Conservation (phyloP, 2,797 vertebrate genomes). For the Enteromius argenteus region DNA sequence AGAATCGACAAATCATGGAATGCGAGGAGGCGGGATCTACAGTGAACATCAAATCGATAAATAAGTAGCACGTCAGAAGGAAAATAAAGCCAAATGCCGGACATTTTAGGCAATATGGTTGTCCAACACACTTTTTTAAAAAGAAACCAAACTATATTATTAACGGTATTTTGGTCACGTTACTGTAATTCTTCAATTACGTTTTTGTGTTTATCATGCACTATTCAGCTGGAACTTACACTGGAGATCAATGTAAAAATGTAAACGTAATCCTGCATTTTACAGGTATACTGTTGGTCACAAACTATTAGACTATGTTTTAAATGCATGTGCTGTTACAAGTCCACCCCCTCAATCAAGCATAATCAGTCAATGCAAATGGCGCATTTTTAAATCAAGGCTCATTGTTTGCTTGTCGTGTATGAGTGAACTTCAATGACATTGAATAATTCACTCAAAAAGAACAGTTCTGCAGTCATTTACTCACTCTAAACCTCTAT, state of each 20-base stretch:
- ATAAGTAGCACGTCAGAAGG: not conserved
- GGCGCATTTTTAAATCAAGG: not conserved
- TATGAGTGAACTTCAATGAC: slow-evolving; percentile 70
- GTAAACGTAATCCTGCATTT: slow-evolving; percentile 17
- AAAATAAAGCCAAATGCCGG: not conserved
- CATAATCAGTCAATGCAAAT: slow-evolving; percentile 57
- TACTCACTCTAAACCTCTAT: not conserved
- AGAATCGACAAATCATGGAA: not conserved
- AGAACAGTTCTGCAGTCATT: not conserved
- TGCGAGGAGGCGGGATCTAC: not conserved
- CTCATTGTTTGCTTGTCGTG: not conserved
- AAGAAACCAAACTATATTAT: not conserved
- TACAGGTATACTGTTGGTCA: slow-evolving; percentile 16
- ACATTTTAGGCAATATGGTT: not conserved
- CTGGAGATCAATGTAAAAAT: slow-evolving; percentile 40
- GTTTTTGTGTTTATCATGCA: no score
- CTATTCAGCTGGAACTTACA: not conserved
- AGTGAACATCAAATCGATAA: not conserved
- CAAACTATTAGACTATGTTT: not conserved
- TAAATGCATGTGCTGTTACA: not conserved
- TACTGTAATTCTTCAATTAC: not conserved
- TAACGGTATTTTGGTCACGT: not conserved
- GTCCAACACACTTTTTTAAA: no score
- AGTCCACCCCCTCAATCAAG: not conserved
- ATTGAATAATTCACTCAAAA: not conserved